phyloP scores from a whole-genome alignment of 2,113 vertebrate species.

The Orycteropus afer region DNA sequence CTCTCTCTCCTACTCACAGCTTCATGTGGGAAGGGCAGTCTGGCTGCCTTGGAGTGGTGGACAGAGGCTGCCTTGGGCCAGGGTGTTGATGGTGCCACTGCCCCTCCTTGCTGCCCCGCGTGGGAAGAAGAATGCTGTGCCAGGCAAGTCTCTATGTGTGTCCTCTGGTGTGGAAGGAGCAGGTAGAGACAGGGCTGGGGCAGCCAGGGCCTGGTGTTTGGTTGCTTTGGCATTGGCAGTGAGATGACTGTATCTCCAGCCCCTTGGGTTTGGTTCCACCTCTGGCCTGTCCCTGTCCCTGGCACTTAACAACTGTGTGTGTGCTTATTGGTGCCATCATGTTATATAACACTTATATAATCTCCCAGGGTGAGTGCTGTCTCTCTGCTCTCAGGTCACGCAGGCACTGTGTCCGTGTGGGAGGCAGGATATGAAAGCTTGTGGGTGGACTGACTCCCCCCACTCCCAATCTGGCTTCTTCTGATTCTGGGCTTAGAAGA shows the following conservation, averaged over 20 bases:
- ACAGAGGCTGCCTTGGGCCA: neutral
- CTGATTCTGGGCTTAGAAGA: neutral
- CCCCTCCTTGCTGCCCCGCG: slow-evolving; percentile 15
- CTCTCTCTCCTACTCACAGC: neutral
- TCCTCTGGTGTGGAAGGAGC: slow-evolving; percentile 41
- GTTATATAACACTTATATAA: slow-evolving; percentile 83
- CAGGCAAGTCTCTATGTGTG: slow-evolving; percentile 63
- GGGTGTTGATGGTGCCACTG: neutral
- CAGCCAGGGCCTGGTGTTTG: neutral
- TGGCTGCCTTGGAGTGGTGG: neutral
- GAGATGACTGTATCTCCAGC: slow-evolving; percentile 35
- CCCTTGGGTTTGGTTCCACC: slow-evolving; percentile 55
- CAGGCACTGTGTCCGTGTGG: slow-evolving; percentile 49
- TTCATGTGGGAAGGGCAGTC: neutral
- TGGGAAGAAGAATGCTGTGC: slow-evolving; percentile 57
- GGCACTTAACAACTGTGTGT: slow-evolving; percentile 4
- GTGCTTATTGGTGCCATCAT: slow-evolving; percentile 70
- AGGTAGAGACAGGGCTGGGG: slow-evolving; percentile 58
- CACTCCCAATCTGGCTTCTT: neutral
- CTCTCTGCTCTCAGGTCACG: slow-evolving; percentile 66
- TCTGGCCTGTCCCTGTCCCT: slow-evolving; percentile 57
- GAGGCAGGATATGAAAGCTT: slow-evolving; percentile 49
- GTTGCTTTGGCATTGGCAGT: slow-evolving; percentile 35
- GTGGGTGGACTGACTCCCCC: neutral
- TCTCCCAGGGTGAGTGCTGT: slow-evolving; percentile 3